Evolutionary conservation across 2,797 vertebrate species (phyloP), one percentile per base, ranked within the genome.

Genomic region (Poliocrania exsul): DNA sequence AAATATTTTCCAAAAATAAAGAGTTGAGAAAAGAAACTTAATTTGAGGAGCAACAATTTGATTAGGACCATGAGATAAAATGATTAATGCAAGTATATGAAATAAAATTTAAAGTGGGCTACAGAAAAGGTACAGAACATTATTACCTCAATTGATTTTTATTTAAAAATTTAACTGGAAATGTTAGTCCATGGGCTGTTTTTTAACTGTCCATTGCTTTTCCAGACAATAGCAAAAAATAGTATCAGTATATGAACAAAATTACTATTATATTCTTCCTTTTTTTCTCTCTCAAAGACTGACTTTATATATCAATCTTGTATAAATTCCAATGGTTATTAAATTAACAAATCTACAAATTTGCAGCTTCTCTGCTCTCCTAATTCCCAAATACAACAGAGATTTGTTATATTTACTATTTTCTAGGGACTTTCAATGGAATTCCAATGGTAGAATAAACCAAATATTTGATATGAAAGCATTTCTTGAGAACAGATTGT

Each of bases 401-500:
- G 19, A n/a, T 80, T 70, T 87, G 12, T 81, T 57, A 31, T 57
- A 13, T 16, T 88, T 83, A 31, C 3, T 79, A 17, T 89, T 91
- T 95, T 67, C 31, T 40, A n/a, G 51, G 12, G 49, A 58, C 60
- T 95, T 95, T 91, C 50, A 67, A 4, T 33, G 62, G 83, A 73
- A 94, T 92, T 91, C 46, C 42, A 64, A 24, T n/a, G 37, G 37
- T 25, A 57, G 38, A 86, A 92, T 93, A 67, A 86, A 77, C 19
- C 1, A 3, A 49, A 33, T 51, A 24, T 56, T 89, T 83, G 18
- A 29, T 29, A 70, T 65, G 38, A 69, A 94, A 92, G 6, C 6
- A 23, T 88, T 94, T 78, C 65, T 56, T 86, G 69, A 74, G 66
- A 88, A 93, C 33, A 82, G 67, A 90, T 87, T 89, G 87, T 40